A percentile compares a stretch with the other conserved stretches of the same genome.
Conservation (phyloP, 1,140 invertebrate species). For the Drosophila triauraria region DNA sequence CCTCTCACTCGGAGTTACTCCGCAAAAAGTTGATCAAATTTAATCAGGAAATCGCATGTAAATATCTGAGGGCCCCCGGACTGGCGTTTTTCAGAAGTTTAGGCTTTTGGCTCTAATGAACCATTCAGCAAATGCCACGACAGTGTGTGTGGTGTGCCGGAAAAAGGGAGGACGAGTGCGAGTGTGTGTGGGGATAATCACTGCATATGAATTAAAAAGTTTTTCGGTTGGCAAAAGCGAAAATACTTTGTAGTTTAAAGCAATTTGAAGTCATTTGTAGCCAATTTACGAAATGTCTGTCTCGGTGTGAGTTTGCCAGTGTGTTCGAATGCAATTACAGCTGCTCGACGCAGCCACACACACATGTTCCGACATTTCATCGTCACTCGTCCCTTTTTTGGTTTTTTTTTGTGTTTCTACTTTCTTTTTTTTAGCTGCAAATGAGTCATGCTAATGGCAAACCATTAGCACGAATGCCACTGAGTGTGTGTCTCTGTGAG, state of each 20-base stretch:
- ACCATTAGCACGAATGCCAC: slow-evolving; percentile 78
- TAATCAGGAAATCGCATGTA: slow-evolving; percentile 49
- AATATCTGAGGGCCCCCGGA: slow-evolving; percentile 33
- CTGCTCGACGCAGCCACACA: slow-evolving; percentile 17
- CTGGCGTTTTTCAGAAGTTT: slow-evolving; percentile 32
- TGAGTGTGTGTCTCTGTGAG: slow-evolving; percentile 40
- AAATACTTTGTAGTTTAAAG: slow-evolving; percentile 84
- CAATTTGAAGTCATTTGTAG: slow-evolving; percentile 84
- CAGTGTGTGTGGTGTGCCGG: slow-evolving; percentile 4
- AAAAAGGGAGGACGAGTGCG: slow-evolving; percentile 1
- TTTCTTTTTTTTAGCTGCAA: slow-evolving; percentile 65
- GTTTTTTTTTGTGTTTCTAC: not conserved
- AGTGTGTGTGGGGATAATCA: slow-evolving; percentile 62
- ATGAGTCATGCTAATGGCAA: slow-evolving; percentile 83
- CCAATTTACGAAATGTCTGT: slow-evolving; percentile 80
- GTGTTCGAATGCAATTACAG: slow-evolving; percentile 75
- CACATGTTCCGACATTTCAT: slow-evolving; percentile 46
- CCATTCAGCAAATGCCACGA: slow-evolving; percentile 51
- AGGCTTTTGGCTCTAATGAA: slow-evolving; percentile 69
- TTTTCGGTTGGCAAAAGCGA: slow-evolving; percentile 37
- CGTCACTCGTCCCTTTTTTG: slow-evolving; percentile 18
- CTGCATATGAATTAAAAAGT: slow-evolving; percentile 80
- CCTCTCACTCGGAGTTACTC: not conserved
- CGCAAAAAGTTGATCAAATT: slow-evolving; percentile 51
- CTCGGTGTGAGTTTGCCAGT: slow-evolving; percentile 31